Evolutionary conservation across 2,888 invertebrate genomes (phyloP), one percentile per base, ranked within the genome.

Genomic region (Biston stratarius): DNA sequence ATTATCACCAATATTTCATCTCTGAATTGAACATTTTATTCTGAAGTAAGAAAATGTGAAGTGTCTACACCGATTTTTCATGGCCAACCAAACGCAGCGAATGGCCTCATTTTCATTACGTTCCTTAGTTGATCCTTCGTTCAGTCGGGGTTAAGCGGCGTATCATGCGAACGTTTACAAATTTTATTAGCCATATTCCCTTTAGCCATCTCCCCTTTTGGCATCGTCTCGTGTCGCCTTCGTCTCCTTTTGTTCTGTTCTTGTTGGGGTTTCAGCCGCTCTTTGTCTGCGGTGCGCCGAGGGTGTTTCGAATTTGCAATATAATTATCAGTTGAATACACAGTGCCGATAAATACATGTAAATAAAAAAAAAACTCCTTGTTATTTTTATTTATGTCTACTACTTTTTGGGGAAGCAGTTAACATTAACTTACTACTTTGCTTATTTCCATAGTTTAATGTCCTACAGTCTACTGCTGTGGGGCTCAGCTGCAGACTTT

Each of bases 91-190:
- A 81, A 83, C 80, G 85, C 78, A 82, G 85, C 84, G 83, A 84
- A 87, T 86, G 79, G 81, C 82, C 77, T 78, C 78, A 76, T 83
- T 83, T 83, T 89, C 91, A 87, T 90, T 88, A 89, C 84, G 84
- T 80, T 80, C 80, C 59, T 42, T 42, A 59, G 49, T 49, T 59
- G 49, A 49, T 59, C 59, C 77, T 83, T 85, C 83, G 85, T 77
- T 82, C 83, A 82, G 83, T 77, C 79, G 84, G 77, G 87, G 90
- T 89, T 91, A 93, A 92, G 88, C 87, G 88, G 84, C 93, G 91
- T 91, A 87, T 91, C 92, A 87, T 88, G 87, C 85, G 86, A 83
- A 84, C 90, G 88, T 88, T 92, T 90, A 89, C 90, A 90, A 91
- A 92, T 92, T 93, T 93, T 92, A 93, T 90, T 90, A 87, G 88